phyloP scores from a whole-genome alignment of 1,140 invertebrate species.

The Elysia chlorotica region DNA sequence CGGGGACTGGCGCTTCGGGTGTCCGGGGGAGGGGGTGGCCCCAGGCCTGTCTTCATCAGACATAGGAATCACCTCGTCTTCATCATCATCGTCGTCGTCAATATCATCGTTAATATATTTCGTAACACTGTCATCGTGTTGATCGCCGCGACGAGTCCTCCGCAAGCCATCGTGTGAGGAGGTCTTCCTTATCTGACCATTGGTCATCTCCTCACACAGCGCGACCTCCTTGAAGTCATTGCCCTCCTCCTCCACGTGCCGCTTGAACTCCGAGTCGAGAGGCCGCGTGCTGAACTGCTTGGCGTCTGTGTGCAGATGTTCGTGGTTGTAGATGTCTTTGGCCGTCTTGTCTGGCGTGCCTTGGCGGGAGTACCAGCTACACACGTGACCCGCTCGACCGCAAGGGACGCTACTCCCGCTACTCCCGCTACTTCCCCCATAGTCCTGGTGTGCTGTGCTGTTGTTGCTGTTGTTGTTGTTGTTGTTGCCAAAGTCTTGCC shows the following conservation, averaged over 20 bases:
- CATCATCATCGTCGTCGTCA: conserved; percentile 4
- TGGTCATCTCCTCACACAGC: background rate
- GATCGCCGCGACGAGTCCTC: too few species aligned
- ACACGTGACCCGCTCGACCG: background rate
- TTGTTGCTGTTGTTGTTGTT: background rate
- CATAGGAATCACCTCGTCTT: too few species aligned
- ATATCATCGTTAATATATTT: too few species aligned
- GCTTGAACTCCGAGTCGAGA: conserved; percentile 11
- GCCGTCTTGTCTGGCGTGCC: conserved; percentile 17
- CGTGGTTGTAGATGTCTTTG: conserved; percentile 30
- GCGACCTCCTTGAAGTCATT: background rate
- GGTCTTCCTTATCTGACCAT: too few species aligned
- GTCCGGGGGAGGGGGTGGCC: too few species aligned
- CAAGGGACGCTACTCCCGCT: background rate
- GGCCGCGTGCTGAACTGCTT: background rate
- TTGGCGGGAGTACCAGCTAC: conserved; percentile 17
- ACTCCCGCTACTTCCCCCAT: background rate
- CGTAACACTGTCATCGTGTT: too few species aligned
- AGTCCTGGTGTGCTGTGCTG: background rate
- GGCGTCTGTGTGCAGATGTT: conserved; percentile 4
- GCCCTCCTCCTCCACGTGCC: conserved; percentile 8
- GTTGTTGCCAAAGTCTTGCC: background rate
- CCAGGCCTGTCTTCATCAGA: too few species aligned
- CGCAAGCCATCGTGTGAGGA: too few species aligned
- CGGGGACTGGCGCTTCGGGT: too few species aligned